phyloP scores from a whole-genome alignment of 2,797 vertebrate genomes.

The Tiaroga cobitis region DNA sequence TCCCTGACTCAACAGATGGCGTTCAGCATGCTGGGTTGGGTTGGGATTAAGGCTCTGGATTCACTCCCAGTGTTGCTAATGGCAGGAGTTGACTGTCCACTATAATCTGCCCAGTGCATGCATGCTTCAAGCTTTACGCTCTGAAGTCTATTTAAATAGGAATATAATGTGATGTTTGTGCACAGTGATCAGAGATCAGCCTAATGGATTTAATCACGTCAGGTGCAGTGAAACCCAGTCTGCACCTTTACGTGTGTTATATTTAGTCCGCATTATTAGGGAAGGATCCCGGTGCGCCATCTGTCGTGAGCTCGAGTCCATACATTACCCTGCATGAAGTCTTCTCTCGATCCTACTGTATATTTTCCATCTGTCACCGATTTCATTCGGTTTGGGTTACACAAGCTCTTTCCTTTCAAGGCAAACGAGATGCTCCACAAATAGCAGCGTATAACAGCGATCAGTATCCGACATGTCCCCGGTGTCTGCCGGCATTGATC shows the following conservation, averaged over 20 bases:
- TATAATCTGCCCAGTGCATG: constrained; percentile 73
- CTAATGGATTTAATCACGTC: neutral
- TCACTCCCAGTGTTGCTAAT: constrained; percentile 78
- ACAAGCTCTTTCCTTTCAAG: constrained; percentile 17
- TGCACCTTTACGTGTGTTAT: neutral
- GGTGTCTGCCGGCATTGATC: constrained; percentile 43
- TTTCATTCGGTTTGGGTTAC: constrained; percentile 42
- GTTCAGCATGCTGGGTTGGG: constrained; percentile 84
- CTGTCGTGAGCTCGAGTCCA: constrained; percentile 9
- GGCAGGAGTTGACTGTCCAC: constrained; percentile 79
- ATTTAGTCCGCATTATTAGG: neutral
- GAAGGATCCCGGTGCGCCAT: constrained; percentile 22
- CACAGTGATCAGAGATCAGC: constrained; percentile 4
- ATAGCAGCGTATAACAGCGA: constrained; percentile 5
- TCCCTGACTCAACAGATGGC: constrained; percentile 82
- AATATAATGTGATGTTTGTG: constrained; percentile 32
- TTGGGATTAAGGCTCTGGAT: constrained; percentile 84
- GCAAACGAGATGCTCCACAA: constrained; percentile 38
- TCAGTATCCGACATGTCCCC: constrained; percentile 34
- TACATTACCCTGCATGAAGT: constrained; percentile 18
- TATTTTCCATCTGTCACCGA: constrained; percentile 25
- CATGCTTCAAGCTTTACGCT: constrained; percentile 57
- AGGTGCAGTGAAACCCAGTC: neutral
- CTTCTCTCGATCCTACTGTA: neutral
- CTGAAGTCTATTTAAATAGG: neutral